Conservation (phyloP, 2,797 vertebrate species). For the Pangasius larnaudii region DNA sequence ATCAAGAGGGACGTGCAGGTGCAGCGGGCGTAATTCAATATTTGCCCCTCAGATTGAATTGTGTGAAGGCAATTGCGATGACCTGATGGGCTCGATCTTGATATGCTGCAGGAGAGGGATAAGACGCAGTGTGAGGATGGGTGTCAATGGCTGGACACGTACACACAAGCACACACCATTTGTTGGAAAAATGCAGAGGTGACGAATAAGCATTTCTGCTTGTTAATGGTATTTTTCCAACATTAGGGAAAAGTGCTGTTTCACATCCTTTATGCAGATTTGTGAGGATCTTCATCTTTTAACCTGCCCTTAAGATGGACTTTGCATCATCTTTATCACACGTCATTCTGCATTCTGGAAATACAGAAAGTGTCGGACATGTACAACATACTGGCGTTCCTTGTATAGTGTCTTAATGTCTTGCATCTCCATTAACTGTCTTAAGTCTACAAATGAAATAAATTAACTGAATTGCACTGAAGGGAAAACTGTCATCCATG, state of each 20-base stretch:
- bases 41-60: slow-evolving; percentile 57
- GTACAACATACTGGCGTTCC: too few species aligned
- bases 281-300: neutral
- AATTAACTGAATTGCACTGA: neutral
- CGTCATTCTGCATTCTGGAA: too few species aligned
- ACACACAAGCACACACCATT: neutral
- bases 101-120: neutral
- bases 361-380: too few species aligned
- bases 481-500: neutral
- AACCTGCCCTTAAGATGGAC: neutral
- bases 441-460: neutral
- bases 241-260: neutral
- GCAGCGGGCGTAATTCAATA: slow-evolving; percentile 57
- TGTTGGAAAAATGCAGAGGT: neutral
- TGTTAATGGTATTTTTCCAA: neutral
- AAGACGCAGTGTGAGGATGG: neutral
- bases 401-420: neutral
- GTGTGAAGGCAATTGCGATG: slow-evolving; percentile 32
- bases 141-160: neutral
- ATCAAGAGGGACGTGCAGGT: slow-evolving; percentile 56
- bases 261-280: neutral
- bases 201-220: neutral
- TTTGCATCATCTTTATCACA: neutral
- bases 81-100: slow-evolving; percentile 32
- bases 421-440: neutral